These are phyloP conservation scores for Casuarius casuarius DNA, from an alignment of 2,113 vertebrate species.

Conservation along the genomic window DNA sequence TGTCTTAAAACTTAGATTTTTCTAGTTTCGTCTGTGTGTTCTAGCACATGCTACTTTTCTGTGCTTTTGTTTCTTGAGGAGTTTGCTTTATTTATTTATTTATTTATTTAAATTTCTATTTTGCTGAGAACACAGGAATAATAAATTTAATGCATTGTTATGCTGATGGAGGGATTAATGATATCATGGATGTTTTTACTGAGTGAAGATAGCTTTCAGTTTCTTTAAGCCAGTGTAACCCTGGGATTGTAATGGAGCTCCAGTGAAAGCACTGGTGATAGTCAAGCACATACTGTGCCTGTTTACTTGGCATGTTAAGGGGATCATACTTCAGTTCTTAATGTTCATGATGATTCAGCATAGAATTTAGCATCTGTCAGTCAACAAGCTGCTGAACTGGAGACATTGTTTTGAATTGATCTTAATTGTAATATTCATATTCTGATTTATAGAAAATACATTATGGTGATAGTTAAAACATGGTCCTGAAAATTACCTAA, in stretches of 20 bases:
- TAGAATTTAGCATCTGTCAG: not conserved
- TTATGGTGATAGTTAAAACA: rapidly evolving
- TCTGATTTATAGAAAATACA: not conserved
- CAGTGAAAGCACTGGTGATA: not conserved
- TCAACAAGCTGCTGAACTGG: not conserved
- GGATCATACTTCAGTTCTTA: not conserved
- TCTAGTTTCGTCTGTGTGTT: not conserved
- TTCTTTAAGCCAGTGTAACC: not conserved
- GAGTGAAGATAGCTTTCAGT: not conserved
- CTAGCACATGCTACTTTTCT: not conserved
- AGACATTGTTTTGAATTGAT: not conserved
- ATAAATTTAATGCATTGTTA: not conserved
- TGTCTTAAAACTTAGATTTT: too few species aligned
- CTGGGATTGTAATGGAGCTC: not conserved
- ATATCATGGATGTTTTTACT: not conserved
- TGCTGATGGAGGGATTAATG: not conserved
- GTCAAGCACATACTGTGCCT: not conserved
- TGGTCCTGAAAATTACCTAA: not conserved
- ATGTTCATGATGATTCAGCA: not conserved
- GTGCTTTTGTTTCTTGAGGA: not conserved
- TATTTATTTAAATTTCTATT: not conserved
- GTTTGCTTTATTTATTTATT: not conserved
- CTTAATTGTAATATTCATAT: not conserved
- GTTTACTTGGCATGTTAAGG: not conserved
- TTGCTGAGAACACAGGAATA: not conserved